Evolutionary conservation across 2,888 invertebrate genomes (phyloP).

Genomic region (Alentia gelatinosa): DNA sequence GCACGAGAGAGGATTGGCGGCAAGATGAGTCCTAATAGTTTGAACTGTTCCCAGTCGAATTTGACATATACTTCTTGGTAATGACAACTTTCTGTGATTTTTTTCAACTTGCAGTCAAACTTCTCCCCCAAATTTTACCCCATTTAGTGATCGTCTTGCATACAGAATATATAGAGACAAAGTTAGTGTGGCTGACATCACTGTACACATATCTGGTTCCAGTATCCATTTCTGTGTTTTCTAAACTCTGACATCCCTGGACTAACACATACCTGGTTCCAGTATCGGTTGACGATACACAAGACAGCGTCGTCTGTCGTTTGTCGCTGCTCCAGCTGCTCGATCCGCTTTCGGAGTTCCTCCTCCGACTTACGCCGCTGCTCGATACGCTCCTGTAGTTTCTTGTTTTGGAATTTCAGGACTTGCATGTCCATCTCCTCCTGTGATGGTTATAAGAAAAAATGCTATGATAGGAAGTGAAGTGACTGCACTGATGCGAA

Average conservation of each 20-base stretch:
- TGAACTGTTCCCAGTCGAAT: no score
- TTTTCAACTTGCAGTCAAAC: no score
- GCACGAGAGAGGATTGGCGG: no score
- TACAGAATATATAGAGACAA: background rate
- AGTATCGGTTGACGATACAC: constrained; percentile 93
- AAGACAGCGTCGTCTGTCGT: constrained; percentile 96
- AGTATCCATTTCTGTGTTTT: background rate
- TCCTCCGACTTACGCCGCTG: constrained; percentile 77
- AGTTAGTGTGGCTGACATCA: background rate
- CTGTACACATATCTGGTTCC: background rate
- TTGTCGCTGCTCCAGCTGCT: constrained; percentile 94
- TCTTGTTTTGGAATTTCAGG: constrained; percentile 97
- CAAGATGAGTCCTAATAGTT: no score
- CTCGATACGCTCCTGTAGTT: constrained; percentile 86
- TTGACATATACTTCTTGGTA: no score
- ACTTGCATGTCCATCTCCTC: constrained; percentile 99
- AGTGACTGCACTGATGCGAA: no score
- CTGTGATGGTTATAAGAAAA: constrained; percentile 81
- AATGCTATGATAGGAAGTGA: no score
- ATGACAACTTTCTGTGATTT: no score
- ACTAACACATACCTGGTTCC: constrained; percentile 80
- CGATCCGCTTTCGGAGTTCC: constrained; percentile 77
- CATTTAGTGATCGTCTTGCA: no score
- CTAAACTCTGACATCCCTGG: background rate
- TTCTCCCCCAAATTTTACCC: no score